Evolutionary conservation across 2,888 invertebrate species (phyloP), one percentile per base, ranked within the genome.

Genomic region (Enoplolaimus lenunculus): DNA sequence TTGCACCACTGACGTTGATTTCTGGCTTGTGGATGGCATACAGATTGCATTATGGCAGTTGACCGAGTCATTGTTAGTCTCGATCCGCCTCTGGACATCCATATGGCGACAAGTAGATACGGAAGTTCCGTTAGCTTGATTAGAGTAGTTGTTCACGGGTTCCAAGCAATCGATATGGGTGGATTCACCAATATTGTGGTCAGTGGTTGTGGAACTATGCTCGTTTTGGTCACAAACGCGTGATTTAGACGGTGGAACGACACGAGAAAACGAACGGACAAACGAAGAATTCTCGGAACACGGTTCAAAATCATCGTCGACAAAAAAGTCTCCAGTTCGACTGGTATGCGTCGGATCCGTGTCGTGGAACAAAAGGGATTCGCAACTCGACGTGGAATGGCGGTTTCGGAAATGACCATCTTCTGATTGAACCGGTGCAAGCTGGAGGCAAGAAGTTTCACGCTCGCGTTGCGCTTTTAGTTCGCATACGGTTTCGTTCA

Each of bases 401-500:
- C 45, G 21, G 45, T 45, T 45, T 7, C 45, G 7, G 45, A 45
- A 45, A 21, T 45, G 45, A 21, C 45, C 45, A 45, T 45, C 45
- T 13, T 45, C 21, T 13, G 7, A 13, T 45, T 45, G 45, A 13
- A 7, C 45, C 7, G 7, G 7, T 45, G 7, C 21, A 45, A 45
- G 21, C 7, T 45, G 45, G 45, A 45, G 7, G n/a, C n/a, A n/a
- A n/a, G n/a, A n/a, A n/a, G n/a, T n/a, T n/a, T n/a, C n/a, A 13
- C 7, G 7, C 7, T 45, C 45, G 7, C 45, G 45, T 21, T 45
- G 7, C 7, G 45, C 45, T 35, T 34, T 45, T 34, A 71, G 34
- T 16, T 70, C 69, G 28, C 60, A 31, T 13, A 71, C 60, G 29
- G 28, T 74, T 62, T 78, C 78, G 59, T 76, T 76, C 60, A 79